phyloP scores from a whole-genome alignment of 2,888 invertebrate genomes.

The Vannuccia rotundouncinata region DNA sequence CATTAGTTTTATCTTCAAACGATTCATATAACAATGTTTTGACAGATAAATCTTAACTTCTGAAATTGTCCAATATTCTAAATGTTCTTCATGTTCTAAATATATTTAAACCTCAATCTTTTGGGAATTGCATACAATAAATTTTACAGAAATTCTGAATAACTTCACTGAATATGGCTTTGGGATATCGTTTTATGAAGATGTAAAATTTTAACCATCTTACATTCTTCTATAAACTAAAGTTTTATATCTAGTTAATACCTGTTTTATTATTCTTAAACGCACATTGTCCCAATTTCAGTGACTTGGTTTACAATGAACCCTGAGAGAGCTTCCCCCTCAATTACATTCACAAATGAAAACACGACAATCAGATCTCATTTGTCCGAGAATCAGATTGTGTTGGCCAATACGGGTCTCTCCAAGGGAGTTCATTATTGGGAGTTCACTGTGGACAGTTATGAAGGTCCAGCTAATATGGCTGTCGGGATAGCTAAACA shows the following conservation, averaged over 20 bases:
- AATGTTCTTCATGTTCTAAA: too few relatives aligned
- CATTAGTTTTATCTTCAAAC: too few relatives aligned
- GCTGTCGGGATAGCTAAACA: too few relatives aligned
- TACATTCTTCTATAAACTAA: background rate
- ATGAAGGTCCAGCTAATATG: constrained; percentile 92
- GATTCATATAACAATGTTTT: too few relatives aligned
- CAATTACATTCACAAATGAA: constrained; percentile 77
- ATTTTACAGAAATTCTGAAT: too few relatives aligned
- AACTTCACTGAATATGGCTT: too few relatives aligned
- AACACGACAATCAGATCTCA: constrained; percentile 76
- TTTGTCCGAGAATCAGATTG: constrained; percentile 85
- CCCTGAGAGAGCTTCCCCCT: constrained; percentile 65
- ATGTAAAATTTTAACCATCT: too few relatives aligned
- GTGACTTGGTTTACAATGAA: constrained; percentile 82
- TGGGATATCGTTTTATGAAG: too few relatives aligned
- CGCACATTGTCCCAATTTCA: constrained; percentile 43
- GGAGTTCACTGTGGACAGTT: constrained; percentile 83
- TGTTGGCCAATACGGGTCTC: constrained; percentile 83
- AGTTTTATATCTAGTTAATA: background rate
- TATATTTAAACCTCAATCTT: too few relatives aligned
- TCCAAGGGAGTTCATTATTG: constrained; percentile 94
- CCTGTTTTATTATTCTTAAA: background rate
- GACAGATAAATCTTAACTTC: too few relatives aligned
- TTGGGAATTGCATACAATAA: too few relatives aligned
- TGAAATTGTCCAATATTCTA: too few relatives aligned